Conservation (phyloP, 92 coral and sea anemone species). For the Virgularia gustaviana region DNA sequence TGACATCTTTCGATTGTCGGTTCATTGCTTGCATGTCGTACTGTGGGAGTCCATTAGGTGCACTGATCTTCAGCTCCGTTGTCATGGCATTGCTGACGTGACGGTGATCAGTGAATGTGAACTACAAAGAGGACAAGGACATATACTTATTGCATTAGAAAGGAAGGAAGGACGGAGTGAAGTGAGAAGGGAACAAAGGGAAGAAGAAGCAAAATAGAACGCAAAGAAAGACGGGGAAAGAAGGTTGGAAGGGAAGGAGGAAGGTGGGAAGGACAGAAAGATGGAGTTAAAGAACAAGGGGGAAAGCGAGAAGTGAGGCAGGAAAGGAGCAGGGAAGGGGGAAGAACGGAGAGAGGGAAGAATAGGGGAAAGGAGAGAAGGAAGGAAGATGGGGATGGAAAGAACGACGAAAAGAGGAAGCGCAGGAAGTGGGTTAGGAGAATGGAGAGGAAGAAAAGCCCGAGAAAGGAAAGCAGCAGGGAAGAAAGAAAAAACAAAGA, state of each 20-base stretch:
- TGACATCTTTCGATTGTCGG: constrained; percentile 46
- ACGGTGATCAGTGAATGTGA: constrained; percentile 10
- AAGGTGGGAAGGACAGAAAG: neutral
- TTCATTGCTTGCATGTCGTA: constrained; percentile 29
- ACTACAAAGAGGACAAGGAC: neutral
- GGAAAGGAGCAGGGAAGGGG: neutral
- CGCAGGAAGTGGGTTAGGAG: neutral
- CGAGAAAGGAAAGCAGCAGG: neutral
- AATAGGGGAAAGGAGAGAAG: neutral
- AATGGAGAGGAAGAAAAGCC: neutral
- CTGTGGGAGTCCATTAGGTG: neutral
- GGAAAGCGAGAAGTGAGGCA: neutral
- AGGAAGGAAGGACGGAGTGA: neutral
- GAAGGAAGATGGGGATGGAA: neutral
- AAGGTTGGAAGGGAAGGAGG: neutral
- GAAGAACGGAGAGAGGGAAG: neutral
- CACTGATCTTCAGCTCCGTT: constrained; percentile 16
- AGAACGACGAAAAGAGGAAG: neutral
- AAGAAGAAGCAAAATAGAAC: neutral
- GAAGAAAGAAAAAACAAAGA: neutral
- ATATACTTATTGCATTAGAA: neutral
- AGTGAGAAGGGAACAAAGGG: neutral
- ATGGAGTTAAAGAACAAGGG: neutral
- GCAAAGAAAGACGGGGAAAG: neutral
- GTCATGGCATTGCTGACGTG: constrained; percentile 36